Evolutionary conservation across 1,140 invertebrate species (phyloP), one percentile per base, ranked within the genome.

Genomic region (Zelostemma sp.): DNA sequence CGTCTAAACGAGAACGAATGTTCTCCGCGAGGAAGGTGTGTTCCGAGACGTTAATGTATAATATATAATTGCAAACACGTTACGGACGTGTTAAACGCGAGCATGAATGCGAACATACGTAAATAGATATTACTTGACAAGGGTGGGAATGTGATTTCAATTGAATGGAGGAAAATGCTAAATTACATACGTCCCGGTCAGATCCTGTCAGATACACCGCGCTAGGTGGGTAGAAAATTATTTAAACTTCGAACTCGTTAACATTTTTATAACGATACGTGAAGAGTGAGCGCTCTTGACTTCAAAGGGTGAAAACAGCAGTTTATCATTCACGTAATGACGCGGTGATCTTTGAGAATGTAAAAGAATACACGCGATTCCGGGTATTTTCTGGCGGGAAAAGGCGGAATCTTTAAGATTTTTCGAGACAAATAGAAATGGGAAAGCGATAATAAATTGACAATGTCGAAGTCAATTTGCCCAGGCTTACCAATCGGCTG

Each of bases 401-500:
- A 31, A 31, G 5, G 28, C 28, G 28, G 28, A n/a, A n/a, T n/a
- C n/a, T n/a, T n/a, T n/a, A n/a, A n/a, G n/a, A n/a, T n/a, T 6
- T 35, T 35, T n/a, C 17, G 14, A 17, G 69, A 70, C 63, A 67
- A 63, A 65, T 50, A 58, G 60, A 75, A 70, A 56, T 62, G 51
- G 60, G 8, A 58, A 61, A 72, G 63, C 73, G 72, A 66, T 80
- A 79, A 82, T 85, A 85, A 85, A 86, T 86, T 85, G 83, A 83
- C 84, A 84, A 85, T 86, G 85, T 84, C 82, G 79, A 83, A 86
- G 84, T 85, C 83, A 85, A 86, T 85, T 85, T 86, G 84, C 75
- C 77, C 71, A 69, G 83, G 81, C 82, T 85, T 84, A 85, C 78
- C 82, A 85, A 85, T 85, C 83, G 84, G 72, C 81, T 80, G 77